Evolutionary conservation across 1,140 invertebrate genomes (phyloP), one percentile per base, ranked within the genome.

Genomic region (Pseudomyrmex dendroicus): DNA sequence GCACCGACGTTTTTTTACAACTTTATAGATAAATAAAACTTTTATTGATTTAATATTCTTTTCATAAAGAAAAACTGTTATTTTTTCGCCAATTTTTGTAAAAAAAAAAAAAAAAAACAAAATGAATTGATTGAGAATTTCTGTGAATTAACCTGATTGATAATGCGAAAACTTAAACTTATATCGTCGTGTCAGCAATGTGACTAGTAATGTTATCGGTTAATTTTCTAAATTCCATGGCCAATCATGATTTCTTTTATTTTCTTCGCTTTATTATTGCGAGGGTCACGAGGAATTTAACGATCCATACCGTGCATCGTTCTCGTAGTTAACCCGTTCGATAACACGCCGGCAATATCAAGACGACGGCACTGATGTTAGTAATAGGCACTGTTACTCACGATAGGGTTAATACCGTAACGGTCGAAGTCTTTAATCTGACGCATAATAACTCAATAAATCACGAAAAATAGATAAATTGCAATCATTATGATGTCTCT

Each of bases 251-350:
- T 72, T 50, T 72, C 3, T 50, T 50, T 72, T 20, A 35, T 59
- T 61, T 70, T 80, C 12, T n/a, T 1, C 35, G 13, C 7, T 59
- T 2, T 20, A 9, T 72, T 59, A 70, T 57, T 48, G 35, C 12
- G 13, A 67, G 22, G 50, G 35, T 68, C 35, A n/a, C 54, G 20
- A 35, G 72, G n/a, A 72, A 80, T 72, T 80, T 80, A 59, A 80
- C 8, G 56, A 80, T 4, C 12, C 12, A 57, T 57, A 57, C 44
- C 54, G 12, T 7, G 1, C 54, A 50, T 59, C 64, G 44, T 70
- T 78, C 74, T 68, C 54, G 8, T 50, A 70, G 44, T 70, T 50
- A 50, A 48, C 13, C 56, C 2, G 8, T 61, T 59, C 44, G 22
- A 80, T 61, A 70, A 70, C 22, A 72, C 54, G 2, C 15, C 52